Conservation (phyloP, 2,113 vertebrate genomes). For the Maccullochella peelii region DNA sequence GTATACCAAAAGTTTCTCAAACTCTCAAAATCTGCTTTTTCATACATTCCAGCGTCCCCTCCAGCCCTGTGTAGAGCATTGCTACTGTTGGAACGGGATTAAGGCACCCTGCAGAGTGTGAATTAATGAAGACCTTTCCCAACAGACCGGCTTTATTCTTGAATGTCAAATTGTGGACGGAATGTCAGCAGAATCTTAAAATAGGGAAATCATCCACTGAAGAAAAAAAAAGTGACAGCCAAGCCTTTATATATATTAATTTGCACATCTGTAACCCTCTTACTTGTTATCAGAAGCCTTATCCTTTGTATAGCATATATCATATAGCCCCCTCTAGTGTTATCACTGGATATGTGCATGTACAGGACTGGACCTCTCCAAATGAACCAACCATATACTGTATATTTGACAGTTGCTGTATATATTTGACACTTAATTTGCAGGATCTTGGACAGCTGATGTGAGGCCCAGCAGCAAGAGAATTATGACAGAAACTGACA, state of each 20-base stretch:
- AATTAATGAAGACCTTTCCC: slow-evolving; percentile 53
- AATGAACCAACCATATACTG: background rate
- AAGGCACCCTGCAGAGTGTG: slow-evolving; percentile 6
- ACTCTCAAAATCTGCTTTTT: slow-evolving; percentile 26
- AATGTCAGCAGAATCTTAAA: slow-evolving; percentile 32
- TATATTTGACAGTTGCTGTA: background rate
- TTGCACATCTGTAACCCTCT: background rate
- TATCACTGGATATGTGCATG: slow-evolving; percentile 34
- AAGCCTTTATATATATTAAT: background rate
- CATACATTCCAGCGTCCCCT: background rate
- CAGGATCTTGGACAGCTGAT: background rate
- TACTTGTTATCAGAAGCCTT: background rate
- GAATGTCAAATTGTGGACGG: slow-evolving; percentile 38
- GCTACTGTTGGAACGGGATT: slow-evolving; percentile 23
- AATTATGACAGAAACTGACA: background rate
- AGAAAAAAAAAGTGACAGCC: background rate
- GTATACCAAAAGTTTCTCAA: background rate
- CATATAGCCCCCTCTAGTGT: slow-evolving; percentile 76
- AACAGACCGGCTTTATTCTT: slow-evolving; percentile 46
- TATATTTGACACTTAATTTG: slow-evolving; percentile 11
- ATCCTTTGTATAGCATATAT: slow-evolving; percentile 1
- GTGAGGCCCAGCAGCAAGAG: background rate
- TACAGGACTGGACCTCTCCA: background rate
- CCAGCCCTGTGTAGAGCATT: background rate
- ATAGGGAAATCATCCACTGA: background rate